Evolutionary conservation across 2,888 invertebrate species (phyloP), one percentile per base, ranked within the genome.

Genomic region (Pammene fasciana): DNA sequence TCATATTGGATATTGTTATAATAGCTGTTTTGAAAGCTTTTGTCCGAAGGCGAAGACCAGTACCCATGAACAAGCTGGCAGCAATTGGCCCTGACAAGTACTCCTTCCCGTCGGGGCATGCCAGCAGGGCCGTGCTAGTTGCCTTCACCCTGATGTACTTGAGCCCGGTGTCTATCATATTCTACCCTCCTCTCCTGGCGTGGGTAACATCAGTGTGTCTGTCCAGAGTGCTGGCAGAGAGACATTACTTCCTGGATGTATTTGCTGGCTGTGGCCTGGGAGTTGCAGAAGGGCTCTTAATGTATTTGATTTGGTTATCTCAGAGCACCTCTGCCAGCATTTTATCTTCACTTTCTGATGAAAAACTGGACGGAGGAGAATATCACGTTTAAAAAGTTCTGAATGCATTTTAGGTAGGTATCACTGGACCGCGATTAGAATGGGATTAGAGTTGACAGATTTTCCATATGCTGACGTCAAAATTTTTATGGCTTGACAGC

Each of bases 91-190:
- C 98, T 0, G 98, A 98, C 86, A 96, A 97, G 79, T 99, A 95
- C 85, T 94, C 94, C 59, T 99, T 99, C 85, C 99, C 99, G 11
- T 99, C 99, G 0, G 99, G 99, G 0, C 99, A 99, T 86, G 95
- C 97, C 0, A 97, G 98, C 36, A 92, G 99, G 75, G 95, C 97
- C 0, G 94, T 96, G 5, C 94, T 96, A 83, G 91, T 99, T 26
- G 92, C 95, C 5, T 94, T 95, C 70, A 96, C 97, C 82, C 95
- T 98, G 73, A 92, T 94, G 5, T 89, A 93, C 72, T 79, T 96
- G 26, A 94, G 94, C 84, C 95, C 96, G 0, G 76, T 96, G 2
- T 90, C 94, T 0, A 78, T 94, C 7, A 76, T 96, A 64, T 94
- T 94, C 73, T 89, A 94, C 72, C 94, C 95, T 26, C 94, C 96